Evolutionary conservation across 2,888 invertebrate genomes (phyloP).

Genomic region (Diarsia mendica): DNA sequence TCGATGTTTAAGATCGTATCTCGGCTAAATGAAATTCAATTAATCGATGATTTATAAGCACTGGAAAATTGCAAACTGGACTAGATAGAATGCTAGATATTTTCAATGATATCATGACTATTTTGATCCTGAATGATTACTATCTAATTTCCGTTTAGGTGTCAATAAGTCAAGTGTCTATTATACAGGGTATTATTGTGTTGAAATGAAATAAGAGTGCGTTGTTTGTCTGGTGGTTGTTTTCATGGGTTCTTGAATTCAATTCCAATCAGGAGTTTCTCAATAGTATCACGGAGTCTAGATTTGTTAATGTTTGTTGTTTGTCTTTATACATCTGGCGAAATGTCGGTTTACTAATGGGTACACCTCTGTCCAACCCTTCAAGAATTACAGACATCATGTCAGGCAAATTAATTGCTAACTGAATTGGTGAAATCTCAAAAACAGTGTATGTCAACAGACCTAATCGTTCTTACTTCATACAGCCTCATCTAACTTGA

Average conservation of each 20-base stretch:
- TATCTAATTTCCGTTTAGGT: conserved; percentile 8
- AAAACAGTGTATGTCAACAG: conserved; percentile 5
- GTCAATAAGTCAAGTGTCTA: conserved; percentile 9
- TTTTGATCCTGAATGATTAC: conserved; percentile 18
- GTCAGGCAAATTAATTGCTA: background rate
- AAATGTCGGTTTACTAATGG: no score
- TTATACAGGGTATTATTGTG: background rate
- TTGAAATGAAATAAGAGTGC: background rate
- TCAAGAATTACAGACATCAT: background rate
- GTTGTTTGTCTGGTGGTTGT: no score
- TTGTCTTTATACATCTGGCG: no score
- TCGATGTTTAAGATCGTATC: conserved; percentile 58
- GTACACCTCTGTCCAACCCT: background rate
- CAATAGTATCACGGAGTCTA: background rate
- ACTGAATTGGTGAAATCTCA: background rate
- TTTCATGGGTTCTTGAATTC: rapidly evolving
- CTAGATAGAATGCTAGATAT: conserved; percentile 34
- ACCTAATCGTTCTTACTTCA: background rate
- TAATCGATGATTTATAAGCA: conserved; percentile 58
- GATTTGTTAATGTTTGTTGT: no score
- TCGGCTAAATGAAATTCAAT: conserved; percentile 59
- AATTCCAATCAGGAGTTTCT: background rate
- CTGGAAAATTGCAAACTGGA: conserved; percentile 38
- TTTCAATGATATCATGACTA: conserved; percentile 47
- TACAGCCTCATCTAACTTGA: conserved; percentile 4